Evolutionary conservation across 2,113 vertebrate genomes (phyloP).

Genomic region (Oncorhynchus mykiss): DNA sequence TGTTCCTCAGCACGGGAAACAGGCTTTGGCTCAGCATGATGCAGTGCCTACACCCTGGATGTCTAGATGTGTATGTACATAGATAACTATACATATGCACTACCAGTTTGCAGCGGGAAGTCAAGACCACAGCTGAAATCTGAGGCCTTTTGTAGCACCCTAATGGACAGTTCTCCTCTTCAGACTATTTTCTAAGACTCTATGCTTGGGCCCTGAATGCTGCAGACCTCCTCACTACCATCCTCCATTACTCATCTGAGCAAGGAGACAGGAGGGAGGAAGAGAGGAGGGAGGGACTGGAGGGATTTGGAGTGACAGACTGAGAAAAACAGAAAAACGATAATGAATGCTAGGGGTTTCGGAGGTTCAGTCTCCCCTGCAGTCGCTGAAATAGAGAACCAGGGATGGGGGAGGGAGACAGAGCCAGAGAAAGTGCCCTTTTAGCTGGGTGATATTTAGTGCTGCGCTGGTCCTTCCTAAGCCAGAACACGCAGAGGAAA

Average conservation of each 20-base stretch:
- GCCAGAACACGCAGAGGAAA: conserved; percentile 36
- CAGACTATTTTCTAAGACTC: not conserved
- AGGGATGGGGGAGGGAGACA: not conserved
- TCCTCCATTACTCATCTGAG: not conserved
- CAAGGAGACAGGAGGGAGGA: not conserved
- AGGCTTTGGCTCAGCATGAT: not conserved
- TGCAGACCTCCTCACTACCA: not conserved
- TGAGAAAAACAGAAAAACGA: conserved; percentile 42
- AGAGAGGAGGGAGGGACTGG: conserved; percentile 12
- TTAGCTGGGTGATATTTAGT: conserved; percentile 59
- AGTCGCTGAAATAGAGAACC: conserved; percentile 33
- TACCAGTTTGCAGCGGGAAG: not conserved
- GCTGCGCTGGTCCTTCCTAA: conserved; percentile 49
- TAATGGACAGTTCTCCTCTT: not conserved
- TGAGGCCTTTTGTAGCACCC: not conserved
- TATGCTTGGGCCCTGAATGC: too few relatives aligned
- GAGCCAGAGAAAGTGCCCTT: conserved; percentile 53
- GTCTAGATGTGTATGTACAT: not conserved
- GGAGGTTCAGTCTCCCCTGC: conserved; percentile 49
- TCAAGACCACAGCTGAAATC: not conserved
- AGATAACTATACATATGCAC: not conserved
- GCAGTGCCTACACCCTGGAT: not conserved
- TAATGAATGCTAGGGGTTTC: conserved; percentile 68
- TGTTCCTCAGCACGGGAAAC: too few relatives aligned
- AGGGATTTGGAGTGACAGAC: conserved; percentile 59